Conservation (phyloP, 2,113 vertebrate species). For the human (Homo sapiens) region GRCh38 chr7:43226501-43227000, state of each 20-base stretch:
- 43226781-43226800: background rate
- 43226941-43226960: background rate
- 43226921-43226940: background rate
- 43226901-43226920: background rate
- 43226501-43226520: background rate
- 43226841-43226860: background rate
- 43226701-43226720: background rate
- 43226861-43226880: background rate
- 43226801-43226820: background rate
- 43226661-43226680: background rate
- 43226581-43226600: background rate
- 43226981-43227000: background rate
- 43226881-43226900: background rate
- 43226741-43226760: background rate
- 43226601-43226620: background rate
- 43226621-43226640: background rate
- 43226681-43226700: fast-evolving
- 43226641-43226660: background rate
- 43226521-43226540: background rate
- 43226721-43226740: too few relatives aligned
- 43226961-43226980: background rate
- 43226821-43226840: background rate
- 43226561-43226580: background rate
- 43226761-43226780: background rate
- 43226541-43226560: background rate